Base-by-base conservation (phyloP, 2,888 invertebrate species). In the Candidula unifasciata region DNA sequence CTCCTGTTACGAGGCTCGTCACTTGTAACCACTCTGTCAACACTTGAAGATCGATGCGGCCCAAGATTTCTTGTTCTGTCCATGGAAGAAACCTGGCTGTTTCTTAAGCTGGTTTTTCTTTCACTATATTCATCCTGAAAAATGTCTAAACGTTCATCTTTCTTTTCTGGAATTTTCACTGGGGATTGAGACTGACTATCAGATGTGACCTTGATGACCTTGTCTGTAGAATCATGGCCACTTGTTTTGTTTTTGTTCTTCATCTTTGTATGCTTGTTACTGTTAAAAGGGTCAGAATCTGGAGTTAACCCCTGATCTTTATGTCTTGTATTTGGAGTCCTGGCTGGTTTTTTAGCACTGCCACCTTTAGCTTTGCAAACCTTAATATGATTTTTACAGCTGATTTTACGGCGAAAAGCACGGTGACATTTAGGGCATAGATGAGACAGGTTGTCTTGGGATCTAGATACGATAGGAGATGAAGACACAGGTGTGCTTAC, bases 371-470 rank as follows among this genome's bases (percentile, higher is more conserved):
- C 76, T 24, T 66, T 37, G 83, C 89, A 89, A n/a, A 86, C 78
- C 78, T 86, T 87, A 13, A 85, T 52, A 68, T 90, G 91, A 54
- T 86, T 86, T n/a, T 84, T 77, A 16, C 88, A 85, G 16, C 89
- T 89, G 13, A 87, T 86, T 76, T 88, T 87, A 27, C 88, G 87
- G 3, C 84, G 86, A 84, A 90, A 90, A 8, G 83, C 76, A 21
- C 88, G 87, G 3, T 83, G 79, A 77, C 90, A 90, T 44, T 86
- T 86, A 8, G 71, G 69, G 81, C 90, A 90, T 30, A 82, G 80
- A 60, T 57, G 37, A 60, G 73, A 52, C 44, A 37, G 21, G 5
- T 27, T 54, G 60, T 83, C 83, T 57, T 57, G n/a, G 30, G 2
- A 18, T 5, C 69, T 69, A 21, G 66, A 77, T 60, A 44, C 60